Evolutionary conservation across 1,140 invertebrate genomes (phyloP).

Genomic region (Drosophila simulans): DNA sequence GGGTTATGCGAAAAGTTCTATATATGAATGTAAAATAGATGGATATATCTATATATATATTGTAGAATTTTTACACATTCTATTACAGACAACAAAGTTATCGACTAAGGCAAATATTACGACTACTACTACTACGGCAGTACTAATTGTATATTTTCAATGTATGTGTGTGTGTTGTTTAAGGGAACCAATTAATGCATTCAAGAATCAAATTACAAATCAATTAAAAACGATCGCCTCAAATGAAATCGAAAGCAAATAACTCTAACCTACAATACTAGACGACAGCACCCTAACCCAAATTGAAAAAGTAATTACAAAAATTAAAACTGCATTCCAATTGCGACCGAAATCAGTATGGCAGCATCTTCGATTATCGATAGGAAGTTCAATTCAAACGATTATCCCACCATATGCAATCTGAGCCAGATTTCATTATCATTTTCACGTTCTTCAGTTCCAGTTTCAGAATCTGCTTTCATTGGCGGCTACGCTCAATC

Average conservation of each 20-base stretch:
- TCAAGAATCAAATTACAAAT: slow-evolving; percentile 66
- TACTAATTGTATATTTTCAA: slow-evolving; percentile 51
- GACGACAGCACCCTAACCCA: slow-evolving; percentile 8
- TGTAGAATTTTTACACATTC: slow-evolving; percentile 57
- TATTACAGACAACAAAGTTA: slow-evolving; percentile 50
- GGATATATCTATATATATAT: slow-evolving; percentile 48
- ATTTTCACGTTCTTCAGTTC: slow-evolving; percentile 13
- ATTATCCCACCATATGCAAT: slow-evolving; percentile 80
- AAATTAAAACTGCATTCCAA: slow-evolving; percentile 34
- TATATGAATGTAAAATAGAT: slow-evolving; percentile 43
- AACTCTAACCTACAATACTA: slow-evolving; percentile 15
- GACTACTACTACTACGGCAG: slow-evolving; percentile 38
- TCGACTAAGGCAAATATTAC: slow-evolving; percentile 42
- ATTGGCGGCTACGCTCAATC: slow-evolving; percentile 14
- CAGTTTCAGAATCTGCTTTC: slow-evolving; percentile 18
- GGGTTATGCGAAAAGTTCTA: slow-evolving; percentile 24
- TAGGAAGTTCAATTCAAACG: slow-evolving; percentile 64
- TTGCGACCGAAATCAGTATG: slow-evolving; percentile 18
- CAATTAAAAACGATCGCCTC: slow-evolving; percentile 64
- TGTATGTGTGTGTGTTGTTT: slow-evolving; percentile 63
- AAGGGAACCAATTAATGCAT: slow-evolving; percentile 74
- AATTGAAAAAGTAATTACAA: not conserved
- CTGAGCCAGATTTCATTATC: slow-evolving; percentile 41
- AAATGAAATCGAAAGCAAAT: slow-evolving; percentile 46
- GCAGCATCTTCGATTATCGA: slow-evolving; percentile 31